phyloP scores from a whole-genome alignment of 2,888 invertebrate genomes.

The Acronicta leporina region DNA sequence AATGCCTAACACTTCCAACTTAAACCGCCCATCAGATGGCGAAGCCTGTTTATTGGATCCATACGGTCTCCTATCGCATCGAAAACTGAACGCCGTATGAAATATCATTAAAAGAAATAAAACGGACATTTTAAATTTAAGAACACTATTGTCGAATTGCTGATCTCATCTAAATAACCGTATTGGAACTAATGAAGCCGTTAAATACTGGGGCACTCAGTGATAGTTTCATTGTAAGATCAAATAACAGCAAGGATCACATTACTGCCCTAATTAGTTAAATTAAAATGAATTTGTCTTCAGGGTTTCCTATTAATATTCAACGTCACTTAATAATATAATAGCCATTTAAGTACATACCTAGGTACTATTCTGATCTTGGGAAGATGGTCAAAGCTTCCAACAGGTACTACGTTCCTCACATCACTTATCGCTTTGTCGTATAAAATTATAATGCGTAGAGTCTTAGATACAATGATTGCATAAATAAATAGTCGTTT shows the following conservation, averaged over 20 bases:
- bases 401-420: too few relatives aligned
- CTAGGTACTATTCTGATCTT: too few relatives aligned
- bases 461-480: too few relatives aligned
- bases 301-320: constrained; percentile 17
- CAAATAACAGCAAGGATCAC: constrained; percentile 34
- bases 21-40: constrained; percentile 78
- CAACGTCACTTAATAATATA: too few relatives aligned
- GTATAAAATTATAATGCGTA: too few relatives aligned
- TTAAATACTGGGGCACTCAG: constrained; percentile 29
- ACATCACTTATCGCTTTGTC: too few relatives aligned
- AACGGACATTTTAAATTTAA: constrained; percentile 18
- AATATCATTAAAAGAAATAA: constrained; percentile 9
- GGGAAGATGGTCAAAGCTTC: too few relatives aligned
- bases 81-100: constrained; percentile 59
- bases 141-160: constrained; percentile 4
- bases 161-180: constrained; percentile 4
- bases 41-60: constrained; percentile 74
- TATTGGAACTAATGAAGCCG: not conserved
- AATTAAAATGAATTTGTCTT: constrained; percentile 46
- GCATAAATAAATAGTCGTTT: too few relatives aligned
- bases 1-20: constrained; percentile 66
- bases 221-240: constrained; percentile 27
- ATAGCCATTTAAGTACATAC: too few relatives aligned
- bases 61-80: constrained; percentile 81
- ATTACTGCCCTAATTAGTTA: constrained; percentile 50